Evolutionary conservation across 1,140 invertebrate species (phyloP).

Genomic region (Listronotus oregonensis): DNA sequence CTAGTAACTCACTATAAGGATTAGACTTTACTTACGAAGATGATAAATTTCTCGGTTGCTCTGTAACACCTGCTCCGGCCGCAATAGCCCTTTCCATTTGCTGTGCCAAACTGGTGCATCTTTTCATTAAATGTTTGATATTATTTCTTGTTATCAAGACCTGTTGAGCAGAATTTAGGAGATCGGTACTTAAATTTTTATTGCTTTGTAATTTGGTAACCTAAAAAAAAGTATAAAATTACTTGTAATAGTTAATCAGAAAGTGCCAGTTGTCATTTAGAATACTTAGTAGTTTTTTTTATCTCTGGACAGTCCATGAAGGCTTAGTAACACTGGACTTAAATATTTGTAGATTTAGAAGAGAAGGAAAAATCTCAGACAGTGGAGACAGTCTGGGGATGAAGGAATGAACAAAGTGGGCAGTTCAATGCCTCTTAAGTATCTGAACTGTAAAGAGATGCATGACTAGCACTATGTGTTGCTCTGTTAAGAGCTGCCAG

Average conservation of each 20-base stretch:
- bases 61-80: slow-evolving; percentile 67
- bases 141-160: slow-evolving; percentile 72
- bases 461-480: too few relatives aligned
- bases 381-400: too few relatives aligned
- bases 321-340: too few relatives aligned
- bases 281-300: too few relatives aligned
- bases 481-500: too few relatives aligned
- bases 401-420: too few relatives aligned
- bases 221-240: slow-evolving; percentile 43
- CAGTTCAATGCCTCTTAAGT: too few relatives aligned
- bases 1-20: too few relatives aligned
- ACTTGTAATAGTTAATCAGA: neutral
- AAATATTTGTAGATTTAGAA: too few relatives aligned
- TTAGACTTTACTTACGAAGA: slow-evolving; percentile 56
- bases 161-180: slow-evolving; percentile 75
- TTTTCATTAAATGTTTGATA: slow-evolving; percentile 73
- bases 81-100: slow-evolving; percentile 76
- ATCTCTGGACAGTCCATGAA: too few relatives aligned
- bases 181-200: slow-evolving; percentile 70
- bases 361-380: too few relatives aligned
- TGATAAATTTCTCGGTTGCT: slow-evolving; percentile 67
- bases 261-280: neutral
- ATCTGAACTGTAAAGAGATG: too few relatives aligned
- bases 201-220: slow-evolving; percentile 71
- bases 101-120: slow-evolving; percentile 72